Base-by-base conservation (phyloP, 1,140 invertebrate species). In the Gonatopus flavifemur region DNA sequence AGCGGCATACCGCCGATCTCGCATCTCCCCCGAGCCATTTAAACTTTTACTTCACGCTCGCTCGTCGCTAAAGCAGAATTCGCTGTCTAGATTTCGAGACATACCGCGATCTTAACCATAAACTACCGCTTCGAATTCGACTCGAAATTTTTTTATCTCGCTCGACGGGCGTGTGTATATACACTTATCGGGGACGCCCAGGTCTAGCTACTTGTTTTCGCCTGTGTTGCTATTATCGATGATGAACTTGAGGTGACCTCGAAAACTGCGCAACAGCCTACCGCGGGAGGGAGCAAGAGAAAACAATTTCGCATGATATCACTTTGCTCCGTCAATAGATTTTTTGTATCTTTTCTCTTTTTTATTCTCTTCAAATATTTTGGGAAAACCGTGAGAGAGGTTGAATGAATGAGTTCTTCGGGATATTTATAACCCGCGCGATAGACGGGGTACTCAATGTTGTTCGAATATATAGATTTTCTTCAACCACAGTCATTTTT, bases 191-290 rank as follows among this genome's bases (percentile, higher is more conserved):
- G 62, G 56, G 61, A 68, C 64, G 66, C 51, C 61, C 69, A 70
- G 66, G 62, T 74, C 73, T 76, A 76, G 70, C 64, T 67, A 58
- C 62, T 74, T 75, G 69, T 76, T 74, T 72, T 71, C 57, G 72
- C 64, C 60, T 66, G 60, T 60, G n/a, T n/a, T n/a, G 64, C 66
- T 71, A 73, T 74, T 76, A 77, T 77, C 74, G 68, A 77, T 71
- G 71, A 78, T 77, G 70, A 78, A 77, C 72, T 75, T 74, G 65
- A 67, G 55, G 59, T 69, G 70, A 77, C 71, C 69, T 70, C 64
- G 61, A 60, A 65, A 66, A 64, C 68, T 75, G 66, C 62, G 72
- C 72, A 75, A 70, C 61, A 61, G 47, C 41, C 30, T 3, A 3
- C 31, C 41, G 52, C 39, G 39, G 42, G 52, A 45, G 54, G 52